Evolutionary conservation across 1,140 invertebrate species (phyloP).

Genomic region (Drosophila obscura): DNA sequence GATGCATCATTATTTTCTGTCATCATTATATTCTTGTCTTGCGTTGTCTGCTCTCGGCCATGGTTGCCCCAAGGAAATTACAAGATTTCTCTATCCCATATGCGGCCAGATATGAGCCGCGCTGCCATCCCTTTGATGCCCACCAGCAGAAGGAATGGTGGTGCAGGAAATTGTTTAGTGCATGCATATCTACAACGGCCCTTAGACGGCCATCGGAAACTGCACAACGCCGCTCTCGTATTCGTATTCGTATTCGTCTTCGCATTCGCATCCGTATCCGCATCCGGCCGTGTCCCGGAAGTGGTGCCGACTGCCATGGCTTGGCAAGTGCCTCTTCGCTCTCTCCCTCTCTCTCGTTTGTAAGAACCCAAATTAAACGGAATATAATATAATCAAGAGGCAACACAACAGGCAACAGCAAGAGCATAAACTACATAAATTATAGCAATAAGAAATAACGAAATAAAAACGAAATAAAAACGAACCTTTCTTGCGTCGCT

Average conservation of each 20-base stretch:
- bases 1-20: constrained; percentile 82
- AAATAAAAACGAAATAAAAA: constrained; percentile 6
- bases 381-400: constrained; percentile 1
- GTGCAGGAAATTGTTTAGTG: constrained; percentile 81
- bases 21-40: constrained; percentile 76
- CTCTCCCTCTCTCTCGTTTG: too few species aligned
- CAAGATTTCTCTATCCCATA: constrained; percentile 18
- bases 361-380: too few species aligned
- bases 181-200: constrained; percentile 12
- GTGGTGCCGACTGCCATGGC: constrained; percentile 47
- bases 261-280: constrained; percentile 23
- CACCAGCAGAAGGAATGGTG: constrained; percentile 18
- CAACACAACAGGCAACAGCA: not conserved
- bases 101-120: constrained; percentile 8
- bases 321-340: not conserved
- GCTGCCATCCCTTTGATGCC: not conserved
- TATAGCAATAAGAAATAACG: constrained; percentile 22
- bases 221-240: constrained; percentile 59
- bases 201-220: constrained; percentile 53
- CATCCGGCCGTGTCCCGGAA: constrained; percentile 71
- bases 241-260: constrained; percentile 21
- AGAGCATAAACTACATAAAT: constrained; percentile 12
- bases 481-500: constrained; percentile 88
- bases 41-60: constrained; percentile 50
- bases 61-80: constrained; percentile 72